Evolutionary conservation across 2,888 invertebrate species (phyloP).

Genomic region (Aplocera efformata): DNA sequence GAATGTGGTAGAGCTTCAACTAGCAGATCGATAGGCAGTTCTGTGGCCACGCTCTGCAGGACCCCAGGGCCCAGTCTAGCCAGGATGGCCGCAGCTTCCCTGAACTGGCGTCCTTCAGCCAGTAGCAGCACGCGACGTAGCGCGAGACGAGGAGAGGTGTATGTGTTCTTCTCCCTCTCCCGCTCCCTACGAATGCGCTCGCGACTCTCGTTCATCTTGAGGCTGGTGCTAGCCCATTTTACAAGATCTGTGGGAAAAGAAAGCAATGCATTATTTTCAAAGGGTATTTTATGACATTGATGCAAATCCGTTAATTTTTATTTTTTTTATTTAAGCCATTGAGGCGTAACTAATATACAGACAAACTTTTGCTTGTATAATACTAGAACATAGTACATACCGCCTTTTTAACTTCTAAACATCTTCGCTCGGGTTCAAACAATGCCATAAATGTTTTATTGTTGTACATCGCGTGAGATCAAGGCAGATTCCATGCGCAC

Average conservation of each 20-base stretch:
- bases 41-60: constrained; percentile 86
- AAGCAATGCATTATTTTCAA: too few species aligned
- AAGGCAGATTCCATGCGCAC: too few species aligned
- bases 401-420: too few species aligned
- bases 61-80: constrained; percentile 89
- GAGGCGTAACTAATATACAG: too few species aligned
- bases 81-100: constrained; percentile 94
- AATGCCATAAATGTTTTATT: too few species aligned
- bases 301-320: too few species aligned
- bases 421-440: too few species aligned
- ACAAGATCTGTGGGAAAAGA: constrained; percentile 15
- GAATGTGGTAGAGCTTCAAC: constrained; percentile 95
- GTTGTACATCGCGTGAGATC: too few species aligned
- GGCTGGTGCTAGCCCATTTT: constrained; percentile 59
- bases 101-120: constrained; percentile 92
- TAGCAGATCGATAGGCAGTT: constrained; percentile 91
- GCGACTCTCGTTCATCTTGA: constrained; percentile 84
- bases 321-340: too few species aligned
- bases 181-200: constrained; percentile 86
- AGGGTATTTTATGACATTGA: too few species aligned
- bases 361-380: too few species aligned
- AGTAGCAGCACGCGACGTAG: constrained; percentile 87
- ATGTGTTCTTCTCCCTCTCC: constrained; percentile 79
- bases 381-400: too few species aligned
- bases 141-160: constrained; percentile 84